These are phyloP conservation scores for Gnathonemus echidnorhynchus DNA, from an alignment of 2,113 vertebrate species.

Conservation along the genomic window DNA sequence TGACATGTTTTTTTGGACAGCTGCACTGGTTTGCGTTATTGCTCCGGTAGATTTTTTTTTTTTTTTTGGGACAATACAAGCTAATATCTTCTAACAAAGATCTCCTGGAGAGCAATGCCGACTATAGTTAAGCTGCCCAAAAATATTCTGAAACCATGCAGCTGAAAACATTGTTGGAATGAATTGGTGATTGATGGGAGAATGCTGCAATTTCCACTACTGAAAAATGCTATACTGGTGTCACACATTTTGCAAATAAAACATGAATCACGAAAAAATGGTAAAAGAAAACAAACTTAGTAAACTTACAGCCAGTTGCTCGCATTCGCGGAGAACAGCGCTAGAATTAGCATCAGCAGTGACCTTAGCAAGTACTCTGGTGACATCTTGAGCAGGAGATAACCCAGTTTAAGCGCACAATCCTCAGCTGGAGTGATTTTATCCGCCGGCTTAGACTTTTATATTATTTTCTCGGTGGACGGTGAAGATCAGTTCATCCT, in stretches of 20 bases:
- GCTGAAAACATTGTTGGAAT: not conserved
- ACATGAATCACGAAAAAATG: not conserved
- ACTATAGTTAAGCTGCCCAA: not conserved
- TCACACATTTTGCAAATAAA: not conserved
- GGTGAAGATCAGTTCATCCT: slow-evolving; percentile 5
- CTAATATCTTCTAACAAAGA: not conserved
- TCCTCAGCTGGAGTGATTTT: not conserved
- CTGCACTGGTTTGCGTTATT: not conserved
- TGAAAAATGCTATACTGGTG: not conserved
- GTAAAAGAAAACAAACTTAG: not conserved
- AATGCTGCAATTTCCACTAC: not conserved
- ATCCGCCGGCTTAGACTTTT: not conserved
- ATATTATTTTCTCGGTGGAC: not conserved
- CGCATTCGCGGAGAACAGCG: slow-evolving; percentile 68
- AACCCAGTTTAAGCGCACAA: not conserved
- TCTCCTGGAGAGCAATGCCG: not conserved
- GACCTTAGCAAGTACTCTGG: slow-evolving; percentile 65
- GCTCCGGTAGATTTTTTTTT: not conserved
- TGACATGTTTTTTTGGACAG: not conserved
- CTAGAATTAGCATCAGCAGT: slow-evolving; percentile 68
- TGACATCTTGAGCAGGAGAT: slow-evolving; percentile 50
- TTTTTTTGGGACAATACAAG: not conserved
- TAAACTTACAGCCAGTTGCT: slow-evolving; percentile 75
- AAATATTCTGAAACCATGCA: not conserved
- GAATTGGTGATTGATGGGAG: not conserved